Percentiles rank a stretch among this genome's conserved stretches.
These are phyloP conservation scores for Corythoichthys intestinalis DNA, from an alignment of 2,113 vertebrate species.

Conservation along the genomic window DNA sequence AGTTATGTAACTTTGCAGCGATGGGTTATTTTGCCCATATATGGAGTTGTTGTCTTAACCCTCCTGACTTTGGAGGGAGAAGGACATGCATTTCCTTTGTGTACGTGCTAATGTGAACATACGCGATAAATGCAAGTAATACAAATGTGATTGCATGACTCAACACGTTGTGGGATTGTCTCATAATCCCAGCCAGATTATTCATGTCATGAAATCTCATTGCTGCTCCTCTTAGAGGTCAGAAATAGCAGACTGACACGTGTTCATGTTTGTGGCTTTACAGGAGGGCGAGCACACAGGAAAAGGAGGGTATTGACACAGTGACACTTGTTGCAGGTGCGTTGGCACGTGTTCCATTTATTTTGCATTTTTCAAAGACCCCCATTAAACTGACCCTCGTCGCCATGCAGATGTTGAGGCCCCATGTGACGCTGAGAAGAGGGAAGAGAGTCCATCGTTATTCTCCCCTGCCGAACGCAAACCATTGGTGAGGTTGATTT, in stretches of 20 bases:
- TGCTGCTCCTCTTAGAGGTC: not conserved
- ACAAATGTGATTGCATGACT: not conserved
- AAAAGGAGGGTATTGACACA: conserved; percentile 23
- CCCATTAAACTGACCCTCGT: not conserved
- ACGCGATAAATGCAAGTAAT: not conserved
- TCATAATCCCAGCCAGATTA: not conserved
- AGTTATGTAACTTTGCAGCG: conserved; percentile 30
- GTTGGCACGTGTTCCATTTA: conserved; percentile 12
- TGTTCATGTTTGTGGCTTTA: not conserved
- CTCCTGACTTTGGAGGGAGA: conserved; percentile 12
- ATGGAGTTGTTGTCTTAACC: conserved; percentile 35
- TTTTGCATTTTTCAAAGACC: not conserved
- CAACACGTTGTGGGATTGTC: not conserved
- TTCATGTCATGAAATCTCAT: not conserved
- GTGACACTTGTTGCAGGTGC: conserved; percentile 47
- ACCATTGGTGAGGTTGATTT: conserved; percentile 57
- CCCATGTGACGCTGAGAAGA: conserved; percentile 28
- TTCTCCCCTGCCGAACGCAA: conserved; percentile 37
- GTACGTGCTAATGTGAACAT: not conserved
- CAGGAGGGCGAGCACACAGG: conserved; percentile 53
- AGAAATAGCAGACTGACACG: not conserved
- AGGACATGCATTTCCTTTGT: conserved; percentile 5
- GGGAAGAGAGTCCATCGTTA: conserved; percentile 14
- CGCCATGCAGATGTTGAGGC: conserved; percentile 41
- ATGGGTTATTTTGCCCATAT: conserved; percentile 41